Evolutionary conservation across 2,797 vertebrate species (phyloP).

Genomic region (Chrysocyon brachyurus): DNA sequence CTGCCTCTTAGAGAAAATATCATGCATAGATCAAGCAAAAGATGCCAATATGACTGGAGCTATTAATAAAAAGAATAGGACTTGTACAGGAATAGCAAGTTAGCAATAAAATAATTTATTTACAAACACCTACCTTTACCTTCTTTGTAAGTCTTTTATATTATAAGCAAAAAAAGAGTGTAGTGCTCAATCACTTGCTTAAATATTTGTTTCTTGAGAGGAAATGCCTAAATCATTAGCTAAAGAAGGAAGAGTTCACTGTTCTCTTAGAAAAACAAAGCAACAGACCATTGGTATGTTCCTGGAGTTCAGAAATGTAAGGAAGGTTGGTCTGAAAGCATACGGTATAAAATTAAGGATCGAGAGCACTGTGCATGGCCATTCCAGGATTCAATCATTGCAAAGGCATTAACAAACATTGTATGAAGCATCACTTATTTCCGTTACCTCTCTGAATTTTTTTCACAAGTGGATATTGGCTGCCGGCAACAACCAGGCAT

Average conservation of each 20-base stretch:
- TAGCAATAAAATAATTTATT: neutral
- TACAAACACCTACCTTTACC: neutral
- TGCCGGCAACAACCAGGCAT: neutral
- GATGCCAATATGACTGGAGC: neutral
- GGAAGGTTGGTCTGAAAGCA: neutral
- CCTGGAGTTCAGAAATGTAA: neutral
- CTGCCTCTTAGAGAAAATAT: neutral
- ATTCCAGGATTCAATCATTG: neutral
- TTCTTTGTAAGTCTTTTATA: neutral
- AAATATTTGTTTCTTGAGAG: constrained; percentile 2
- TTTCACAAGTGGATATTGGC: neutral
- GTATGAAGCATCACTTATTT: neutral
- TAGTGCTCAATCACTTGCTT: neutral
- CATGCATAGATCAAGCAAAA: neutral
- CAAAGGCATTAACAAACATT: neutral
- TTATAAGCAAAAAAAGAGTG: neutral
- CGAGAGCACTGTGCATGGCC: fast-evolving
- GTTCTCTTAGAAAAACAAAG: neutral
- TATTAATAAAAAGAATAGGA: neutral
- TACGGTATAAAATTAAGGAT: neutral
- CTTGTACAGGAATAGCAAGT: neutral
- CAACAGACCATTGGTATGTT: neutral
- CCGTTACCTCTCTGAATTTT: constrained; percentile 6
- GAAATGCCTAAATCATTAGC: neutral
- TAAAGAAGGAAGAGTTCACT: neutral